These are phyloP conservation scores for Cheumatopsyche charites DNA, from an alignment of 1,140 invertebrate genomes.

Conservation along the genomic window DNA sequence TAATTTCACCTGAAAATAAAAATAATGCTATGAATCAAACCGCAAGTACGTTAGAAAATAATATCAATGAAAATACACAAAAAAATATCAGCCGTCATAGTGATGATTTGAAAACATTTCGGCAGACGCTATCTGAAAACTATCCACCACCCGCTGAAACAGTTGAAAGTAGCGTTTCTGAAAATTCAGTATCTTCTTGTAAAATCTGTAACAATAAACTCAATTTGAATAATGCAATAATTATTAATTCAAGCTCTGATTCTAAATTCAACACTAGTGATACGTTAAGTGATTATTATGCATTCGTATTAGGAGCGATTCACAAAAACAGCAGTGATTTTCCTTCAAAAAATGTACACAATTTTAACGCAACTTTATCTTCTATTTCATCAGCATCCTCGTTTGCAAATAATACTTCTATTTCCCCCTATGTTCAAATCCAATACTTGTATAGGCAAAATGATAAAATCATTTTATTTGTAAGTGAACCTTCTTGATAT, in stretches of 20 bases:
- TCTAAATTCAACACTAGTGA: background rate
- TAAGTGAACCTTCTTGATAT: too few relatives aligned
- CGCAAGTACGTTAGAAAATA: background rate
- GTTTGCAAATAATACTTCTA: too few relatives aligned
- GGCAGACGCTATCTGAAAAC: background rate
- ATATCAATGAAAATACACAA: background rate
- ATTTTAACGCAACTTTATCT: background rate
- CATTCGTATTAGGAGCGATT: background rate
- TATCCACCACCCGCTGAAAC: background rate
- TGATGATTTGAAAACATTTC: background rate
- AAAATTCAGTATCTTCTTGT: too few relatives aligned
- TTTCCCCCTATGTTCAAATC: too few relatives aligned
- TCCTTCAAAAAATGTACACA: background rate
- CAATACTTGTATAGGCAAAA: too few relatives aligned
- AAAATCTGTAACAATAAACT: background rate
- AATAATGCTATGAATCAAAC: too few relatives aligned
- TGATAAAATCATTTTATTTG: too few relatives aligned
- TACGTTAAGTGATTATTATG: background rate
- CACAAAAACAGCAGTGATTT: slow-evolving; percentile 1
- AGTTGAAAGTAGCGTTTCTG: too few relatives aligned
- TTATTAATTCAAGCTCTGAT: background rate
- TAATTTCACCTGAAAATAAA: too few relatives aligned
- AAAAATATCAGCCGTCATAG: background rate
- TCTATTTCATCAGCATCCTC: background rate
- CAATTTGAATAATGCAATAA: background rate